phyloP scores from a whole-genome alignment of 2,797 vertebrate genomes.

The Eutrigla gurnardus region DNA sequence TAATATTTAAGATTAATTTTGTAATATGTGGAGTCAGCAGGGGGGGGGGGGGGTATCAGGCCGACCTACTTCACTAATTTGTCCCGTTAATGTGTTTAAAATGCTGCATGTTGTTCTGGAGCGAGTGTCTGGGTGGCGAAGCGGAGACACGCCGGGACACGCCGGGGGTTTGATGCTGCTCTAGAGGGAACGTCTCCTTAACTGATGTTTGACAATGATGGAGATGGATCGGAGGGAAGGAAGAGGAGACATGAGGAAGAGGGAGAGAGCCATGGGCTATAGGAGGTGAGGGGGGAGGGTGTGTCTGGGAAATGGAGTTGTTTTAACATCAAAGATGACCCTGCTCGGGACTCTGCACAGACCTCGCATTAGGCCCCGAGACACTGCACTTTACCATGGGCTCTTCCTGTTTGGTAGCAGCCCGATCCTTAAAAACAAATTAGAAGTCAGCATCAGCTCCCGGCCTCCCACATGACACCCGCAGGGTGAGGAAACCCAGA shows the following conservation, averaged over 20 bases:
- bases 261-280: conserved; percentile 55
- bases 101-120: conserved; percentile 41
- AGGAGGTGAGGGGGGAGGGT: conserved; percentile 17
- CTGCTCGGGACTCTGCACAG: conserved; percentile 36
- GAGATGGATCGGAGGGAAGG: conserved; percentile 67
- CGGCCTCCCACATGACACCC: conserved; percentile 16
- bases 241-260: conserved; percentile 28
- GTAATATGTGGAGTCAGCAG: background rate
- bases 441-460: conserved; percentile 35
- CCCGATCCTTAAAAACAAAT: conserved; percentile 55
- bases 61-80: conserved; percentile 17
- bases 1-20: background rate
- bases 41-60: conserved; percentile 5
- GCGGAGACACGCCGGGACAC: conserved; percentile 56
- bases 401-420: conserved; percentile 68
- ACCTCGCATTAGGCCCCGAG: conserved; percentile 40
- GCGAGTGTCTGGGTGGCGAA: conserved; percentile 56
- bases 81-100: conserved; percentile 15
- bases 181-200: conserved; percentile 62
- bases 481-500: background rate
- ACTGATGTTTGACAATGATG: conserved; percentile 70
- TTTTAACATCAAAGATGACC: conserved; percentile 73
- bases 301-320: conserved; percentile 66
- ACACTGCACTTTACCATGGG: conserved; percentile 50
- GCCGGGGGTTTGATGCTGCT: conserved; percentile 69